Conservation (phyloP, 2,113 vertebrate species). For the Galeopterus variegatus region DNA sequence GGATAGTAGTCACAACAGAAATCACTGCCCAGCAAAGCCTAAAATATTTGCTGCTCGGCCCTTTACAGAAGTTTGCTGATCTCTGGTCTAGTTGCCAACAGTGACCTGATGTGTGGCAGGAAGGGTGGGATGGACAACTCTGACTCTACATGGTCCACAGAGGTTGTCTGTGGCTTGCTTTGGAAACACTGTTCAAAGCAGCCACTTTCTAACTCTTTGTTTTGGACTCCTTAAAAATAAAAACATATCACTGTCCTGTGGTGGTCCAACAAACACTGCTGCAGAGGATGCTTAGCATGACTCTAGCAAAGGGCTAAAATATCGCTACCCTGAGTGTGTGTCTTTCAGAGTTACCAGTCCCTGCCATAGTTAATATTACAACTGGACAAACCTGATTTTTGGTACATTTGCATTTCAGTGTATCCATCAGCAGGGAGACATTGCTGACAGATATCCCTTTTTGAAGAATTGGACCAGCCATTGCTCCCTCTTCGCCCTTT, state of each 20-base stretch:
- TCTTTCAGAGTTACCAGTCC: slow-evolving; percentile 8
- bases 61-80: background rate
- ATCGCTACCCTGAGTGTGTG: background rate
- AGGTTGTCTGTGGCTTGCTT: background rate
- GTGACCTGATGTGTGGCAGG: background rate
- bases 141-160: background rate
- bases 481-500: slow-evolving; percentile 1
- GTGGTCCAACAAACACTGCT: background rate
- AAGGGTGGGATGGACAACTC: background rate
- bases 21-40: background rate
- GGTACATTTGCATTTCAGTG: slow-evolving; percentile 19
- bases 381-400: slow-evolving; percentile 6
- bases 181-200: background rate
- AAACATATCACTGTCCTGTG: background rate
- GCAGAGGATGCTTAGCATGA: background rate
- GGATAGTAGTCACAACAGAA: slow-evolving; percentile 5
- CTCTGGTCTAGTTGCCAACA: background rate
- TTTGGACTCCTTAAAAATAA: slow-evolving; percentile 31
- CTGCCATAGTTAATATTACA: slow-evolving; percentile 14
- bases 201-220: background rate
- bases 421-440: background rate
- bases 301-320: background rate
- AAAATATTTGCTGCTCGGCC: background rate
- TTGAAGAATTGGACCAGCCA: background rate
- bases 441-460: background rate